These are phyloP conservation scores for Helostoma temminkii DNA, from an alignment of 2,797 vertebrate genomes.

Conservation along the genomic window DNA sequence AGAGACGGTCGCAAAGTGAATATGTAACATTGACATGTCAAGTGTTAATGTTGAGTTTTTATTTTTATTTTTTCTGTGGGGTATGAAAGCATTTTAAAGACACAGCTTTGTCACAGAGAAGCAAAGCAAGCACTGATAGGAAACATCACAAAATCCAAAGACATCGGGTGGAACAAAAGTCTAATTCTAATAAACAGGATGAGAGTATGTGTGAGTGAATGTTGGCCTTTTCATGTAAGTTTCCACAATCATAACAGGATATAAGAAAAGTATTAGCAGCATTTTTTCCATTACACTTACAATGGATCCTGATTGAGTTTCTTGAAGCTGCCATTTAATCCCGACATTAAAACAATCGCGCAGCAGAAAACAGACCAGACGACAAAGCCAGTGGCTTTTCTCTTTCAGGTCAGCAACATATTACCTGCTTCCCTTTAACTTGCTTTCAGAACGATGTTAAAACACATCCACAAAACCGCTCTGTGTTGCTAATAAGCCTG, in stretches of 20 bases:
- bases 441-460: conserved; percentile 20
- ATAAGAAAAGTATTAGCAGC: neutral
- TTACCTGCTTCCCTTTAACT: conserved; percentile 21
- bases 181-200: neutral
- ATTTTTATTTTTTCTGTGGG: too few relatives aligned
- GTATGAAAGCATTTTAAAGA: conserved; percentile 13
- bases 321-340: neutral
- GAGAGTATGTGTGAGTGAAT: neutral
- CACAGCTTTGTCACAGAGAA: conserved; percentile 8
- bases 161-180: neutral
- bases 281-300: neutral
- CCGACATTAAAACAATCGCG: conserved; percentile 7
- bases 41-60: neutral
- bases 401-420: conserved; percentile 19
- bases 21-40: conserved; percentile 9
- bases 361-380: neutral
- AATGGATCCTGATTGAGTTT: neutral
- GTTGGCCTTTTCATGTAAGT: conserved; percentile 1
- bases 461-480: conserved; percentile 46
- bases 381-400: neutral
- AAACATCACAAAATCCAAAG: neutral
- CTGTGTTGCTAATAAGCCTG: conserved; percentile 57
- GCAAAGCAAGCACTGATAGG: neutral
- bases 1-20: neutral
- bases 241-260: neutral